A percentile compares a stretch with the other conserved stretches of the same genome.
These are phyloP conservation scores for Varanus salvator DNA, from an alignment of 2,113 vertebrate species.

Conservation along the genomic window DNA sequence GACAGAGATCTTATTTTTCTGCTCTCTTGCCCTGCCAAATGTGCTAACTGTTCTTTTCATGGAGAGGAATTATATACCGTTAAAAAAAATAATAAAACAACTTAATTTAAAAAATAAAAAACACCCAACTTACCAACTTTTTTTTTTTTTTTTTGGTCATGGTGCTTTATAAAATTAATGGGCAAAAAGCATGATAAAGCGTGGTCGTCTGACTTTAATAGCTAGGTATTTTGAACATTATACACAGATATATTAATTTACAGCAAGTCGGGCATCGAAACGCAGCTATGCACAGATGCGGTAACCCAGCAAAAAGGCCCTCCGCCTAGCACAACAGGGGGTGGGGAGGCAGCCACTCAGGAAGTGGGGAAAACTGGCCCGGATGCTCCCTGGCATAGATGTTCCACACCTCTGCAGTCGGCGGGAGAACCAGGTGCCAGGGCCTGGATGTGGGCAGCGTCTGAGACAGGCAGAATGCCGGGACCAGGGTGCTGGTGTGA, in stretches of 20 bases:
- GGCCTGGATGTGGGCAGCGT: no score
- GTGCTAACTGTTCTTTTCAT: slow-evolving; percentile 68
- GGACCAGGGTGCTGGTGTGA: no score
- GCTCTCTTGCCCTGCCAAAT: slow-evolving; percentile 70
- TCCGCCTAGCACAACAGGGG: background rate
- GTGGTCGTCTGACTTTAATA: slow-evolving; percentile 67
- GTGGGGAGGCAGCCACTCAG: background rate
- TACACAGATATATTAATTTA: slow-evolving; percentile 18
- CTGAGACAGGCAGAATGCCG: no score
- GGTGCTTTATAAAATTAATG: slow-evolving; percentile 68
- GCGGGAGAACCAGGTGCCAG: no score
- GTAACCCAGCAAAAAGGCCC: background rate
- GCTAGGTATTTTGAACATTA: slow-evolving; percentile 62
- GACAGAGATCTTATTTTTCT: slow-evolving; percentile 75
- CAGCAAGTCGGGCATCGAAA: background rate
- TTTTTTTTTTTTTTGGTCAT: slow-evolving; percentile 30
- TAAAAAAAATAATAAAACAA: slow-evolving; percentile 45
- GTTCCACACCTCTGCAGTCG: background rate
- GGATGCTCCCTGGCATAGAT: background rate
- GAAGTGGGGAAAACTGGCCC: background rate
- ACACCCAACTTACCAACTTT: background rate
- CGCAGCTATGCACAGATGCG: background rate
- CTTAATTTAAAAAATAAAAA: no score
- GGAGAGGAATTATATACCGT: slow-evolving; percentile 68
- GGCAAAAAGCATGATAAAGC: slow-evolving; percentile 60